A percentile compares a stretch with the other conserved stretches of the same genome.
phyloP scores from a whole-genome alignment of 2,888 invertebrate species.

The Cistogaster globosa region DNA sequence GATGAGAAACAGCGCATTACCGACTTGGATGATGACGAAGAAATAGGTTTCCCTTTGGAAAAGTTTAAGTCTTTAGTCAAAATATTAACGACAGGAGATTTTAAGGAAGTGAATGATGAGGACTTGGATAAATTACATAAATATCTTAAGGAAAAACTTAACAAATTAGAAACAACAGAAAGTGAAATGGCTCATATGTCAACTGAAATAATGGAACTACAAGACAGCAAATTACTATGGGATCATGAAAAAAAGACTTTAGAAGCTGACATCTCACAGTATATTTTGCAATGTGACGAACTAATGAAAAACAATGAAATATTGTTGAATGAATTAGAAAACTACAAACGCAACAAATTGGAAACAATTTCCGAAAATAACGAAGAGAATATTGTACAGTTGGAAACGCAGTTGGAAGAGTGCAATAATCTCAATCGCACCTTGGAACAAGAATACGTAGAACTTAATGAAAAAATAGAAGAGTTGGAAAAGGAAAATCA shows the following conservation, averaged over 20 bases:
- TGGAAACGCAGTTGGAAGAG: slow-evolving; percentile 87
- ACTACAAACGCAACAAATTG: slow-evolving; percentile 85
- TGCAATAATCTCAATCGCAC: slow-evolving; percentile 85
- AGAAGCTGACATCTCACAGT: slow-evolving; percentile 83
- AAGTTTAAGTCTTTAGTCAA: slow-evolving; percentile 76
- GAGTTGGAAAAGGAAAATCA: slow-evolving; percentile 79
- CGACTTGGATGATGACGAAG: slow-evolving; percentile 79
- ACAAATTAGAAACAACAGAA: slow-evolving; percentile 85
- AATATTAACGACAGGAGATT: slow-evolving; percentile 73
- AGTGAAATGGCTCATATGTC: slow-evolving; percentile 85
- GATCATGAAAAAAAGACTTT: slow-evolving; percentile 85
- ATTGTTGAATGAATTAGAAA: slow-evolving; percentile 87
- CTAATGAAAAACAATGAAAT: slow-evolving; percentile 89
- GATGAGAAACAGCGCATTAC: slow-evolving; percentile 80
- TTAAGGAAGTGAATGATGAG: slow-evolving; percentile 63
- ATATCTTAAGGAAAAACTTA: slow-evolving; percentile 85
- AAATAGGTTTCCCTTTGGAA: slow-evolving; percentile 73
- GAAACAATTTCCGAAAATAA: slow-evolving; percentile 89
- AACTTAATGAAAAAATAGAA: slow-evolving; percentile 85
- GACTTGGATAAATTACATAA: slow-evolving; percentile 83
- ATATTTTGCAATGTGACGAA: slow-evolving; percentile 86
- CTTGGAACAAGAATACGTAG: slow-evolving; percentile 85
- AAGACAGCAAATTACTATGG: slow-evolving; percentile 83
- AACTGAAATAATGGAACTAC: slow-evolving; percentile 82
- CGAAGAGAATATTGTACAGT: slow-evolving; percentile 87